A percentile compares a stretch with the other conserved stretches of the same genome.
phyloP scores from a whole-genome alignment of 2,797 vertebrate genomes.

The Siniperca scherzeri region DNA sequence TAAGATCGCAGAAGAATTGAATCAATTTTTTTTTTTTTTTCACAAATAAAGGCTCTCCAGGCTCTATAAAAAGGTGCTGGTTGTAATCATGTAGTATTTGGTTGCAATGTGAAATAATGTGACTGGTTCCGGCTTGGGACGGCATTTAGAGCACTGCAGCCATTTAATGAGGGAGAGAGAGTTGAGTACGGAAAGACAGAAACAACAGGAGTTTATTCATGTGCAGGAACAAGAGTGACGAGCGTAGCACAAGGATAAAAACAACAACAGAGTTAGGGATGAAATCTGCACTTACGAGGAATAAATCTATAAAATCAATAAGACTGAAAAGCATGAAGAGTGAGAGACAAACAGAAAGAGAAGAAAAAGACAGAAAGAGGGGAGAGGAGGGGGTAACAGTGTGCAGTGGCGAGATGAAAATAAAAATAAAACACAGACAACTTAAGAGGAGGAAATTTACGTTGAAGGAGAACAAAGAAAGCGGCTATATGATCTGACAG shows the following conservation, averaged over 20 bases:
- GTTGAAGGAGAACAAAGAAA: slow-evolving; percentile 28
- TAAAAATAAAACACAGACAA: slow-evolving; percentile 20
- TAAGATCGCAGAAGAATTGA: not conserved
- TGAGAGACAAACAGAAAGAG: not conserved
- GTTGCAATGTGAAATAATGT: slow-evolving; percentile 1
- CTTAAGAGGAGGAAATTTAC: slow-evolving; percentile 34
- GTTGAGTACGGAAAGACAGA: not conserved
- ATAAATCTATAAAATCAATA: not conserved
- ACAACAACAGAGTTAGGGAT: not conserved
- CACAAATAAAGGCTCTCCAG: not conserved
- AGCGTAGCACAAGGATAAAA: not conserved
- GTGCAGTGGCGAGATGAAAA: not conserved
- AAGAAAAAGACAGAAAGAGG: no score
- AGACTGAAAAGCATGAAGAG: not conserved
- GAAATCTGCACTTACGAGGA: not conserved
- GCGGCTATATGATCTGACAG: not conserved
- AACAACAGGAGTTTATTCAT: not conserved
- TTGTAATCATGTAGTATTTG: not conserved
- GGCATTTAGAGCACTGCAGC: not conserved
- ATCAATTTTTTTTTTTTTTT: not conserved
- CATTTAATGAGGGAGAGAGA: slow-evolving; percentile 5
- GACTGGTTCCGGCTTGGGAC: not conserved
- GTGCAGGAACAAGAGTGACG: not conserved
- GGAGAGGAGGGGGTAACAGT: not conserved
- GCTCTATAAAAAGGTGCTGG: not conserved